Conservation (phyloP, 2,888 invertebrate species). For the Clistopyga incitator region DNA sequence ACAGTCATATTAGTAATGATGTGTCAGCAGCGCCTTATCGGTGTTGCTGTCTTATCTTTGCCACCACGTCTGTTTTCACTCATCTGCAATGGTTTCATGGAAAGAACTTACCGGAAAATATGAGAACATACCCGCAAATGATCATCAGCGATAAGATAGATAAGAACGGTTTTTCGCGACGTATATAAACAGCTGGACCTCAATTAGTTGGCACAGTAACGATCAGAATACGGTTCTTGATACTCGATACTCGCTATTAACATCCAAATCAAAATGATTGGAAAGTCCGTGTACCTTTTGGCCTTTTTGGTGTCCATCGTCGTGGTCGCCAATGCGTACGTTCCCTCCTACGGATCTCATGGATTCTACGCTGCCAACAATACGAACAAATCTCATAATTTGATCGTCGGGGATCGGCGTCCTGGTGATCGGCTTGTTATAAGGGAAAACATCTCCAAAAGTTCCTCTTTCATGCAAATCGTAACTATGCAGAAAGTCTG, state of each 20-base stretch:
- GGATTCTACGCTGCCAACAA: constrained; percentile 8
- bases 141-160: constrained; percentile 22
- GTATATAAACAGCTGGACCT: constrained; percentile 13
- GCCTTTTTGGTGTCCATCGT: constrained; percentile 46
- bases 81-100: background rate
- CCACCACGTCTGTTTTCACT: background rate
- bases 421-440: constrained; percentile 72
- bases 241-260: background rate
- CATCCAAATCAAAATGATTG: constrained; percentile 19
- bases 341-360: constrained; percentile 32
- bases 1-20: background rate
- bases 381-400: constrained; percentile 70
- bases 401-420: constrained; percentile 73
- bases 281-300: constrained; percentile 55
- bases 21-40: background rate
- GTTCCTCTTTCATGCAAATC: constrained; percentile 73
- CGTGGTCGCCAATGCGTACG: constrained; percentile 26
- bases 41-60: background rate
- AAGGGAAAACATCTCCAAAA: constrained; percentile 72
- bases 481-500: constrained; percentile 72
- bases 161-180: background rate
- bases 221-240: background rate
- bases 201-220: background rate
- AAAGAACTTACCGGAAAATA: background rate
- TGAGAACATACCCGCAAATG: constrained; percentile 6